These are phyloP conservation scores for Petrolisthes cinctipes DNA, from an alignment of 2,888 invertebrate genomes.

Conservation along the genomic window DNA sequence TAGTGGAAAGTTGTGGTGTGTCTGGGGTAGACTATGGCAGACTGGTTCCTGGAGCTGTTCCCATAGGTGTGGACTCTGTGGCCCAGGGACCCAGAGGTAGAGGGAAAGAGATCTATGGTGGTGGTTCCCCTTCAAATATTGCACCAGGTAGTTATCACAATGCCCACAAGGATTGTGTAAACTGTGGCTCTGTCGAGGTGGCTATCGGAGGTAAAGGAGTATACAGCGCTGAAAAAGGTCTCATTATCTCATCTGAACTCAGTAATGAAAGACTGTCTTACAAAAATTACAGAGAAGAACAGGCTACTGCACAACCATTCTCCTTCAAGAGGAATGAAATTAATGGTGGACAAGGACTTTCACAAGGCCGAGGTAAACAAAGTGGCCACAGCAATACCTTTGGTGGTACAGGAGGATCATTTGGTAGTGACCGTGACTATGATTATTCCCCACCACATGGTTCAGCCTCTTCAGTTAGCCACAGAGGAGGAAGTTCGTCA, in stretches of 20 bases:
- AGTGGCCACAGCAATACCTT: background rate
- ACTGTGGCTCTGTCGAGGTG: constrained; percentile 50
- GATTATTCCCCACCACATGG: constrained; percentile 25
- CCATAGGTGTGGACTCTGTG: constrained; percentile 39
- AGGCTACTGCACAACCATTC: background rate
- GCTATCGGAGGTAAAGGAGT: constrained; percentile 56
- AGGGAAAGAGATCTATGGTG: constrained; percentile 33
- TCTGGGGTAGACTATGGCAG: constrained; percentile 68
- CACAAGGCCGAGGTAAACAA: constrained; percentile 22
- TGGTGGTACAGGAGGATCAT: constrained; percentile 12
- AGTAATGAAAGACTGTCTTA: constrained; percentile 54
- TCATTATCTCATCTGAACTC: constrained; percentile 44
- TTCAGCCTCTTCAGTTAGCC: background rate
- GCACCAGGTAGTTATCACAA: constrained; percentile 4
- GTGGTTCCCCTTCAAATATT: constrained; percentile 14
- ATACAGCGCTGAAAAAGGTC: constrained; percentile 53
- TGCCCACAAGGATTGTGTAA: constrained; percentile 37
- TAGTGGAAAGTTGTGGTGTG: constrained; percentile 77
- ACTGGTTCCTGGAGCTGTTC: constrained; percentile 35
- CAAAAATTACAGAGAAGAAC: constrained; percentile 20
- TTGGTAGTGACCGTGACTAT: constrained; percentile 25
- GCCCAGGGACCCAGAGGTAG: constrained; percentile 26
- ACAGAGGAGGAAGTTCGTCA: background rate
- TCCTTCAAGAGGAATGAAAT: background rate
- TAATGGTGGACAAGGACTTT: background rate